Evolutionary conservation across 2,888 invertebrate species (phyloP).

Genomic region (Drosophila neonasuta): DNA sequence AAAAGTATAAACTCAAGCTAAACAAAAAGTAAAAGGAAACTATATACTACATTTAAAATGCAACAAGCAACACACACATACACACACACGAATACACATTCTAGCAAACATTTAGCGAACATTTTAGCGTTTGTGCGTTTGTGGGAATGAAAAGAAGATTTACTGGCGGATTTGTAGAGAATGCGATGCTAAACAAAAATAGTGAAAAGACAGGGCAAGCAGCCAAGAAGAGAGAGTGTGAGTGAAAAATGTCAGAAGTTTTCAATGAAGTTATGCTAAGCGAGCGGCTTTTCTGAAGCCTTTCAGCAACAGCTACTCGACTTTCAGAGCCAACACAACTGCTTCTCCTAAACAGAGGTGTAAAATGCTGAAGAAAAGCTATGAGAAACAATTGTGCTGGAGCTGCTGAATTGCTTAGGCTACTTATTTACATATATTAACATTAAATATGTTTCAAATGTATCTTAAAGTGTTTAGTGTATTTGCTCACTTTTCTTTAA

Average conservation of each 20-base stretch:
- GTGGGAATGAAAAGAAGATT: constrained; percentile 42
- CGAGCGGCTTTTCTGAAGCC: constrained; percentile 39
- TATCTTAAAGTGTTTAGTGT: no score
- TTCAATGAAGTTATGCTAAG: constrained; percentile 34
- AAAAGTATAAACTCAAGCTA: constrained; percentile 48
- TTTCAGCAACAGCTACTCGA: constrained; percentile 19
- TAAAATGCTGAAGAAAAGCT: constrained; percentile 3
- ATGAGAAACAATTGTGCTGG: no score
- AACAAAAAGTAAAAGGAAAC: constrained; percentile 53
- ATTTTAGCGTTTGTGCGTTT: constrained; percentile 45
- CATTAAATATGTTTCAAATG: not conserved
- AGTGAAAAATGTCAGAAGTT: constrained; percentile 15
- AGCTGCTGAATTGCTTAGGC: no score
- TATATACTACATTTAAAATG: constrained; percentile 56
- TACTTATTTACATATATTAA: no score
- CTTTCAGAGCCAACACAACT: constrained; percentile 4
- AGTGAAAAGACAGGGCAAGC: not conserved
- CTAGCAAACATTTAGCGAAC: constrained; percentile 31
- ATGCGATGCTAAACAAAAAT: constrained; percentile 17
- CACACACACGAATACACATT: constrained; percentile 15
- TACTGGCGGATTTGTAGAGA: constrained; percentile 40
- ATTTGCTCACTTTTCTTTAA: no score
- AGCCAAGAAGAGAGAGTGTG: not conserved
- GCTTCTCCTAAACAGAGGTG: constrained; percentile 17
- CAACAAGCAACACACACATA: constrained; percentile 40